Evolutionary conservation across 2,888 invertebrate species (phyloP), one percentile per base, ranked within the genome.

Genomic region (Diaphora mendica): DNA sequence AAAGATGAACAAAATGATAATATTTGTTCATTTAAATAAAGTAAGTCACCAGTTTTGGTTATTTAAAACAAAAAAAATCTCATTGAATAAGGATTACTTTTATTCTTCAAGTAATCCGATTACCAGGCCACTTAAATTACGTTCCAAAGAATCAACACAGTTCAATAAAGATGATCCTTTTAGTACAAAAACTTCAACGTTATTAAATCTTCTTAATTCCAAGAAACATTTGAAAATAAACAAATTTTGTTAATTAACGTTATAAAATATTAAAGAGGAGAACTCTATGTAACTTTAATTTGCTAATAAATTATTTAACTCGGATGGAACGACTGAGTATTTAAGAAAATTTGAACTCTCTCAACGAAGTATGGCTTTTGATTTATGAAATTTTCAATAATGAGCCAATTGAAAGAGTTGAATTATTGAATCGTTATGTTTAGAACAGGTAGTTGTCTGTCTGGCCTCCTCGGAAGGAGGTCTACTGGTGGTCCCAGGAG

Each of bases 221-320:
- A 23, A 66, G 66, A 71, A 71, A 71, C 48, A 68, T 70, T 39
- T 35, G 35, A 69, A 68, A 71, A 71, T 79, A 74, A 75, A 77
- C 73, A 65, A 65, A 79, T 81, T 77, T 75, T 65, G 76, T 80
- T 81, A 7, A 77, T 77, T 72, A 80, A 75, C 66, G 68, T 64
- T 68, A 64, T 64, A 35, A 80, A 77, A 77, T 68, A 80, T 80
- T 80, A 72, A 76, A 75, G 71, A 74, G 71, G n/a, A n/a, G n/a
- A 67, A 67, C 73, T 72, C 72, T 62, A 75, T n/a, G 51, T 72
- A 73, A 79, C 71, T 75, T 81, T 75, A 80, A 80, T 71, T 78
- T 81, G 67, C 72, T 75, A 79, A 77, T 77, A 78, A 81, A 81
- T 81, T 75, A 81, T 77, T 75, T 74, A 74, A 70, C 72, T 35